phyloP scores from a whole-genome alignment of 2,888 invertebrate species.

The Ephialtes manifestator region DNA sequence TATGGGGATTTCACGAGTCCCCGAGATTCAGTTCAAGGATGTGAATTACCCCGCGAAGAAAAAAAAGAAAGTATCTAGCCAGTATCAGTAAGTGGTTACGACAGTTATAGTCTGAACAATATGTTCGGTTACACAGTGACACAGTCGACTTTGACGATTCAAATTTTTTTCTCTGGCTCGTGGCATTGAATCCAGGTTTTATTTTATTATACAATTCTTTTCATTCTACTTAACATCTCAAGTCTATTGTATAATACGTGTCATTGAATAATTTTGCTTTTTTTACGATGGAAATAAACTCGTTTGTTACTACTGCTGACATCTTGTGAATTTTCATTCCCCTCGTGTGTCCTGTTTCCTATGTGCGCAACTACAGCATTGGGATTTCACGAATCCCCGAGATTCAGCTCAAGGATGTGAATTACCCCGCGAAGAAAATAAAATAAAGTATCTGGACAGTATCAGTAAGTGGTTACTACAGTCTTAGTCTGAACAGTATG shows the following conservation, averaged over 20 bases:
- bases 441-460: background rate
- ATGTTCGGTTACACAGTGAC: background rate
- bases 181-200: background rate
- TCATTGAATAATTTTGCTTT: background rate
- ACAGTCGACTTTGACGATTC: background rate
- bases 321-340: conserved; percentile 13
- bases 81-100: background rate
- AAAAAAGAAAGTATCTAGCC: background rate
- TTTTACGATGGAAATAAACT: conserved; percentile 12
- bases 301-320: background rate
- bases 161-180: background rate
- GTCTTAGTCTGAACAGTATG: background rate
- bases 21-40: conserved; percentile 2
- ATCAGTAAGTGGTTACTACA: background rate
- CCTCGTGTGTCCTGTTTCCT: background rate
- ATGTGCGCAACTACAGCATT: conserved; percentile 2
- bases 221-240: background rate
- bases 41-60: conserved; percentile 21
- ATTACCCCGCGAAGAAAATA: conserved; percentile 5
- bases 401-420: conserved; percentile 15
- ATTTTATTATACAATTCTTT: background rate
- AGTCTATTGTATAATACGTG: background rate
- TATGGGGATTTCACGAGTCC: conserved; percentile 54
- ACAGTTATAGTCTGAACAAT: background rate
- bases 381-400: conserved; percentile 53